Evolutionary conservation across 2,113 vertebrate species (phyloP), one percentile per base, ranked within the genome.

Genomic region (Xiphophorus couchianus): DNA sequence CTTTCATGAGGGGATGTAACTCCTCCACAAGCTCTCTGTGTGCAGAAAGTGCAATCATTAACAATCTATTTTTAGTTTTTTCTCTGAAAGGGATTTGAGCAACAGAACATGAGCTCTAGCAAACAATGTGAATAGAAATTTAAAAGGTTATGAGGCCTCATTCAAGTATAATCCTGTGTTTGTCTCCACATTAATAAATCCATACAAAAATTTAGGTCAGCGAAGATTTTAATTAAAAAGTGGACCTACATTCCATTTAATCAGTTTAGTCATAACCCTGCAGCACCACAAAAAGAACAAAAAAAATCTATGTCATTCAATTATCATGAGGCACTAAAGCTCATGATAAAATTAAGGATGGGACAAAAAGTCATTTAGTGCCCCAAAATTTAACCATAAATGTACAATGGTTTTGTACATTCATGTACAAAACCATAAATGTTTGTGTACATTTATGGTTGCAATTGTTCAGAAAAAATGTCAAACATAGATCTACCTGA

Each of bases 1-100:
- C 97, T 90, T 99, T 99, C 97, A 99, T 99, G 37, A 99, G 90
- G 9, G 97, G 98, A 85, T 99, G 97, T 35, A 99, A 95, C 88
- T 99, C 97, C 92, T 99, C 98, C 71, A 99, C 96, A 81, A 99
- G 93, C 90, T 99, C 97, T 87, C 98, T 99, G 83, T 71, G 83
- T 62, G 66, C 60, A 83, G 29, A 87, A 15, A 66, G 35, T 79
- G 0, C 42, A 69, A 69, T 64, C 11, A 76, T 3, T 62, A 81
- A 68, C 30, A 60, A 3, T 4, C 25, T 58, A 35, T n/a, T 66
- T 66, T 28, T 54, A n/a, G 27, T 4, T 68, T 58, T 77, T 77
- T 70, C 29, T n/a, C 29, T 44, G 30, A 51, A 81, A 39, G 11
- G 27, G 62, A 79, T 76, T 79, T 64, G 15, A 80, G 15, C 11